Percentiles rank a stretch among this genome's conserved stretches.
These are phyloP conservation scores for Apodemus agrarius DNA, from an alignment of 2,797 vertebrate genomes.

Conservation along the genomic window DNA sequence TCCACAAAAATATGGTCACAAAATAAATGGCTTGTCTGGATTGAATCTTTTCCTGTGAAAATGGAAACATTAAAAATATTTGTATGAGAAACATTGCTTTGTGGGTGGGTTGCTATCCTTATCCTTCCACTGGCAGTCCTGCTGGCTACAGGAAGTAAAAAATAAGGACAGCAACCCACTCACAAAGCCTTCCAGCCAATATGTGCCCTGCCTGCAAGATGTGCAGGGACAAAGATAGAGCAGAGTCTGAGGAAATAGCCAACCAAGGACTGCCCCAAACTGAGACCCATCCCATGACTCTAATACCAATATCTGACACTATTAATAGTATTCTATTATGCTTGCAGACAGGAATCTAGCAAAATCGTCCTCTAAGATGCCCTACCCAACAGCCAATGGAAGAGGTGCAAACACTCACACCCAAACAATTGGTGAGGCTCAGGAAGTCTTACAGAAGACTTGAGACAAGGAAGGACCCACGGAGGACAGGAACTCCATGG, in stretches of 20 bases:
- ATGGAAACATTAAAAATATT: background rate
- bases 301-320: background rate
- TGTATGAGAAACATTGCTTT: background rate
- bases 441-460: background rate
- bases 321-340: background rate
- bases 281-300: background rate
- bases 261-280: background rate
- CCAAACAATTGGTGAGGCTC: background rate
- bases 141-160: background rate
- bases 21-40: background rate
- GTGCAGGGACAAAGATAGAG: background rate
- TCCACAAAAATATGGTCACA: background rate
- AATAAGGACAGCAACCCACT: background rate
- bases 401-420: background rate
- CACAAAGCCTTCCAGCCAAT: background rate
- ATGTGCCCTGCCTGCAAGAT: background rate
- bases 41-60: background rate
- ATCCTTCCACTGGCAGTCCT: background rate
- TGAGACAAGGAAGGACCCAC: background rate
- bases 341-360: background rate
- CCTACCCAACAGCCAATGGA: background rate
- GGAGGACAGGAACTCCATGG: background rate
- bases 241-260: background rate
- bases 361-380: background rate
- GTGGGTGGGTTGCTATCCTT: background rate